Evolutionary conservation across 2,888 invertebrate species (phyloP), one percentile per base, ranked within the genome.

Genomic region (Macropis europaea): DNA sequence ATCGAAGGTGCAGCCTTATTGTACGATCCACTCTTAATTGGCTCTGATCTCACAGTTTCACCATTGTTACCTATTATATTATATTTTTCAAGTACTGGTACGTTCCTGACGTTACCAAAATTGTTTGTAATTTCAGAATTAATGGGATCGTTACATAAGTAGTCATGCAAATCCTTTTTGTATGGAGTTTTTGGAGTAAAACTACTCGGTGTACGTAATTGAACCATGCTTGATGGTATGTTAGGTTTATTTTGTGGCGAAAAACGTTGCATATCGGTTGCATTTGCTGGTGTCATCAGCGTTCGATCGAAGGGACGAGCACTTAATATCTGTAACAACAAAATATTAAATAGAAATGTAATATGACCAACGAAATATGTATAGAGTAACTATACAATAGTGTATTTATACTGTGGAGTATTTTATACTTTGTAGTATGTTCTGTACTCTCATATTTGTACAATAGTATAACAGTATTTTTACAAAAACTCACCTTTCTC

Each of bases 401-500:
- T n/a, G n/a, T n/a, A n/a, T n/a, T n/a, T n/a, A n/a, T n/a, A n/a
- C n/a, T n/a, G n/a, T n/a, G n/a, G n/a, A n/a, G n/a, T n/a, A n/a
- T n/a, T n/a, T n/a, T n/a, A n/a, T n/a, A n/a, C n/a, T n/a, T n/a
- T n/a, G n/a, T n/a, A n/a, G n/a, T n/a, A n/a, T n/a, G n/a, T n/a
- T n/a, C n/a, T n/a, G n/a, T n/a, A n/a, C n/a, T n/a, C n/a, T n/a
- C n/a, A n/a, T n/a, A n/a, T n/a, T n/a, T n/a, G n/a, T n/a, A n/a
- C n/a, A n/a, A n/a, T n/a, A n/a, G n/a, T n/a, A 38, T 24, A 17
- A 19, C 13, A 22, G 73, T 90, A 15, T 2, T 24, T 24, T 7
- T 5, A 9, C 13, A 45, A 90, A 4, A 91, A 92, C 3, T 91
- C 92, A 63, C 94, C 92, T 88, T 95, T 2, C 93, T 93, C 9